Evolutionary conservation across 2,113 vertebrate genomes (phyloP), one percentile per base, ranked within the genome.

Genomic region (Corynorhinus townsendii): DNA sequence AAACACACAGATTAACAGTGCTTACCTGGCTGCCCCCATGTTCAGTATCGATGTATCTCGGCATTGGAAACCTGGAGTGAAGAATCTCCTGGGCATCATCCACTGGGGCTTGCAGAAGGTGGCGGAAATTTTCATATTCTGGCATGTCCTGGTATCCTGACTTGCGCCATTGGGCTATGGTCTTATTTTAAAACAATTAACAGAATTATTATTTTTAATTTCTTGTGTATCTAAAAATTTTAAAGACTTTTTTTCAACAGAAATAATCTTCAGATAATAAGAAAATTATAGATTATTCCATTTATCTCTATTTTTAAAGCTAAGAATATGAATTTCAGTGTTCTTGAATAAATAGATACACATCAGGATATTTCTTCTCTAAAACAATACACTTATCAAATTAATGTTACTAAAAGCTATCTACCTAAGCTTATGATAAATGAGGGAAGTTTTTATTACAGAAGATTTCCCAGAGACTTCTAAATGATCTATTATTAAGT

Each of bases 81-180:
- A 99, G 98, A 96, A 99, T 99, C 98, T 99, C 99, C 97, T 99
- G 99, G 2, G 99, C 99, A 19, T 99, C 99, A 8, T 99, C 99
- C 75, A 99, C 96, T 0, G 99, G 99, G 64, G 99, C 99, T 97
- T 99, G 99, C 0, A 99, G 98, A 54, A 99, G 99, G 93, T 99
- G 99, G 66, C 98, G 98, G 95, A 99, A 99, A 95, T 99, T 99
- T 92, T 99, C 99, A 84, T 99, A 99, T 95, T 99, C 99, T 0
- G 99, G 97, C 99, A 99, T 99, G 24, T 99, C 99, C 94, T 99
- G 99, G 86, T 99, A 99, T 22, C 99, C 99, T 0, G 99, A 99
- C 91, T 99, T 99, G 89, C 99, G 98, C 99, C 99, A 99, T 97
- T 99, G 99, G 52, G 99, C 98, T 89, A 99, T 99, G 0, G 99